Percentiles rank a stretch among this genome's conserved stretches.
Evolutionary conservation across 2,113 vertebrate genomes (phyloP).

Genomic region (Microcebus ravelobensis): DNA sequence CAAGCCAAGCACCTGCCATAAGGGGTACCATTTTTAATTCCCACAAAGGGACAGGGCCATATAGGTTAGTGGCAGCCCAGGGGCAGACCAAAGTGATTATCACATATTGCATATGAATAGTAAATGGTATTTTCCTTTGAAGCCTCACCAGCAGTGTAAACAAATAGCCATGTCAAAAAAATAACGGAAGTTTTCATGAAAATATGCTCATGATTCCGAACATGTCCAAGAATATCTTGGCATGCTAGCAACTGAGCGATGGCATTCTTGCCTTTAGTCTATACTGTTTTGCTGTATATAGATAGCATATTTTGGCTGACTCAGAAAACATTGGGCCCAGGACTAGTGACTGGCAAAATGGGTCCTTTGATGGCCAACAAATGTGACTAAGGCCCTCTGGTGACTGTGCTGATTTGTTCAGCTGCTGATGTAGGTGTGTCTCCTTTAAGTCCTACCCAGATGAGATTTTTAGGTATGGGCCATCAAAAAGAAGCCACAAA

Average conservation of each 20-base stretch:
- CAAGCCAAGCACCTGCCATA: not conserved
- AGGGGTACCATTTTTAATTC: not conserved
- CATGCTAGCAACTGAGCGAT: not conserved
- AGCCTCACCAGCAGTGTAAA: not conserved
- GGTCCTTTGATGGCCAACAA: not conserved
- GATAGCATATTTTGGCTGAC: not conserved
- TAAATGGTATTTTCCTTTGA: not conserved
- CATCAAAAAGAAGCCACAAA: not conserved
- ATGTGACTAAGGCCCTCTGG: not conserved
- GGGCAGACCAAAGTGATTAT: not conserved
- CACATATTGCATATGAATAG: not conserved
- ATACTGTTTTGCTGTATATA: not conserved
- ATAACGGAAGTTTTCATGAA: not conserved
- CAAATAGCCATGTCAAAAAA: not conserved
- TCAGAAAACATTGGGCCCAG: not conserved
- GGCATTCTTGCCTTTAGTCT: not conserved
- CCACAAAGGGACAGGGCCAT: no score
- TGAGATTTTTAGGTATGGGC: not conserved
- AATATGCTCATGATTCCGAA: not conserved
- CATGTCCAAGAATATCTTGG: not conserved
- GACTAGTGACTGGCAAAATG: not conserved
- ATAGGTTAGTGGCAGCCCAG: no score
- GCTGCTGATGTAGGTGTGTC: not conserved
- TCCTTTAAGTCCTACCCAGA: not conserved
- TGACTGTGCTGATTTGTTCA: not conserved